These are phyloP conservation scores for Vireo griseus DNA, from an alignment of 2,797 vertebrate species.

Conservation along the genomic window DNA sequence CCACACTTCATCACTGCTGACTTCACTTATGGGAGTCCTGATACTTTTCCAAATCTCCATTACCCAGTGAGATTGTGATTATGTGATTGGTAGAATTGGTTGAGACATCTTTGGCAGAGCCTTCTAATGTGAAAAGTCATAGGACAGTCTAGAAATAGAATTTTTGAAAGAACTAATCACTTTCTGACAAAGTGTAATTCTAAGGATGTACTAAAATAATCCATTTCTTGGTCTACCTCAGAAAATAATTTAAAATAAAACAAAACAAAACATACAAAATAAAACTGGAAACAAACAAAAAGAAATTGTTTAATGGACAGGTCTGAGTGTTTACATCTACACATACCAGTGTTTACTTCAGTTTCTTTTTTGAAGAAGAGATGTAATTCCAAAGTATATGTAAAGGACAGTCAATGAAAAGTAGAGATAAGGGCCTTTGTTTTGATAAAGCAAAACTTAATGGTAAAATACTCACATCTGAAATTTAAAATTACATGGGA, in stretches of 20 bases:
- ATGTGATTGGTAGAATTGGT: background rate
- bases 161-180: background rate
- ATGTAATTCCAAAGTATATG: background rate
- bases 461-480: background rate
- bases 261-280: background rate
- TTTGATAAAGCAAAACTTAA: background rate
- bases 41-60: background rate
- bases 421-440: background rate
- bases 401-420: background rate
- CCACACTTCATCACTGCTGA: background rate
- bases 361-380: background rate
- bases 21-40: background rate
- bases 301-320: background rate
- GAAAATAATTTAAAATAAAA: background rate
- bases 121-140: fast-evolving
- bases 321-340: background rate
- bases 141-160: background rate
- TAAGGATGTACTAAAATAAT: background rate
- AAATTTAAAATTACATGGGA: background rate
- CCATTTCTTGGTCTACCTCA: background rate
- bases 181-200: background rate
- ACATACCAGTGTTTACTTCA: too few relatives aligned
- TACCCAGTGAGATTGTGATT: background rate
- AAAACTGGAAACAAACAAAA: background rate
- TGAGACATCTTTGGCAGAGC: background rate